Conservation (phyloP, 2,113 vertebrate genomes). For the Mesembrinibis cayennensis region DNA sequence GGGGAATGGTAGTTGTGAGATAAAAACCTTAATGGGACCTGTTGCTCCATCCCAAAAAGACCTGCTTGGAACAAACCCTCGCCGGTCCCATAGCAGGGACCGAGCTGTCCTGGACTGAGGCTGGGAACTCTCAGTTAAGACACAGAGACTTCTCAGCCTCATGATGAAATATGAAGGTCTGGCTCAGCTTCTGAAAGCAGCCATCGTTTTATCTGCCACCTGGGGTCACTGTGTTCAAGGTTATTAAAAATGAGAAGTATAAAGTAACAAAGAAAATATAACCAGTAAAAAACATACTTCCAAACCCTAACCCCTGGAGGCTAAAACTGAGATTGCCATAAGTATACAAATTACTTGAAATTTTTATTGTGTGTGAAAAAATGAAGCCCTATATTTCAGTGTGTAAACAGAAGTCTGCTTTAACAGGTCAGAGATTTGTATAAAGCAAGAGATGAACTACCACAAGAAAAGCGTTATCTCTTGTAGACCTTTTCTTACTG, state of each 20-base stretch:
- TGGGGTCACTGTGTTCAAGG: conserved; percentile 78
- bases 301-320: not conserved
- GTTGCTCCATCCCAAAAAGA: not conserved
- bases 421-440: not conserved
- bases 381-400: not conserved
- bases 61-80: not conserved
- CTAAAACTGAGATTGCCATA: not conserved
- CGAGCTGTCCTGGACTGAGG: rapidly evolving
- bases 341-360: not conserved
- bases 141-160: not conserved
- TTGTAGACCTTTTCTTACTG: rapidly evolving
- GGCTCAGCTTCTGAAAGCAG: not conserved
- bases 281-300: not conserved
- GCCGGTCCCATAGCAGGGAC: not conserved
- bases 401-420: not conserved
- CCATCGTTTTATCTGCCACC: conserved; percentile 57
- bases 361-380: not conserved
- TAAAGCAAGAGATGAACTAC: not conserved
- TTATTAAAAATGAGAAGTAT: not conserved
- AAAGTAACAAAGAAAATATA: not conserved
- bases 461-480: not conserved
- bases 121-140: not conserved
- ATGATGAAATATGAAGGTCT: rapidly evolving
- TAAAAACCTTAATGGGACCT: not conserved
- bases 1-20: not conserved